Conservation (phyloP, 2,113 vertebrate species). For the Dicentrarchus labrax region DNA sequence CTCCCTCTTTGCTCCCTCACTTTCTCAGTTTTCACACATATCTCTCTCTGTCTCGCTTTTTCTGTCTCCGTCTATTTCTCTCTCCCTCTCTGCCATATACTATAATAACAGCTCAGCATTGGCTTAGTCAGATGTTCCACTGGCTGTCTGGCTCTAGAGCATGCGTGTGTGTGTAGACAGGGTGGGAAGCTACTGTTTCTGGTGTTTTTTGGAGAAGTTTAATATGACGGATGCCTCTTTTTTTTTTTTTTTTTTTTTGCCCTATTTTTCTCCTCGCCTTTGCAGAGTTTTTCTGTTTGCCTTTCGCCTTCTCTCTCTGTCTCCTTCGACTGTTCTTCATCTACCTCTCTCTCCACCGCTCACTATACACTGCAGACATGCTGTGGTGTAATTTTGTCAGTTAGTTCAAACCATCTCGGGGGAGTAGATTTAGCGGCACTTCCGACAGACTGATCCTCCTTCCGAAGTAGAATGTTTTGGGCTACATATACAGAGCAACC, state of each 20-base stretch:
- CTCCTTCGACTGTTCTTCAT: background rate
- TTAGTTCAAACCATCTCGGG: too few species aligned
- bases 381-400: too few species aligned
- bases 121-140: slow-evolving; percentile 67
- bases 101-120: slow-evolving; percentile 35
- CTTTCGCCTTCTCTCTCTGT: background rate
- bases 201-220: slow-evolving; percentile 41
- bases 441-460: too few species aligned
- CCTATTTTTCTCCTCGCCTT: background rate
- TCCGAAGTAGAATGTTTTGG: too few species aligned
- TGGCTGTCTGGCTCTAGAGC: slow-evolving; percentile 31
- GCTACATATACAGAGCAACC: too few species aligned
- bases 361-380: background rate
- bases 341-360: background rate
- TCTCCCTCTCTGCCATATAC: background rate
- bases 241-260: too few species aligned
- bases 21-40: background rate
- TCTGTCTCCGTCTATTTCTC: background rate
- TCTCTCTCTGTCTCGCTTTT: background rate
- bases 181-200: slow-evolving; percentile 51
- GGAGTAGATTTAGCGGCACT: too few species aligned
- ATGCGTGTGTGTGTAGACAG: slow-evolving; percentile 27
- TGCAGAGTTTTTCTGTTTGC: background rate
- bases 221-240: background rate
- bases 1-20: background rate